These are phyloP conservation scores for Cristatella mucedo DNA, from an alignment of 2,888 invertebrate genomes.

Conservation along the genomic window DNA sequence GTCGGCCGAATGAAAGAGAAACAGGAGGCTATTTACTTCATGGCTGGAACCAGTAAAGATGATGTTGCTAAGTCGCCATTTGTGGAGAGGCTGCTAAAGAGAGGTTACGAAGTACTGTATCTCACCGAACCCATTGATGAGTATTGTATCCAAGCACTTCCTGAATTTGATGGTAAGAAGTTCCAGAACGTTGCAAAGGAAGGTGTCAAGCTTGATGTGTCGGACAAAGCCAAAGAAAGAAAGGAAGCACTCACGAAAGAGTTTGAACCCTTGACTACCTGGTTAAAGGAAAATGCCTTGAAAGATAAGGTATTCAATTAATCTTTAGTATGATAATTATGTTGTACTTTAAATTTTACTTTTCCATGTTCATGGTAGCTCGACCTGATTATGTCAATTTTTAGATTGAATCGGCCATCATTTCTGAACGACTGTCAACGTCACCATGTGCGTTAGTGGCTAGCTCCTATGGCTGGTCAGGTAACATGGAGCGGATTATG, in stretches of 20 bases:
- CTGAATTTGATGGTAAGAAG: constrained; percentile 95
- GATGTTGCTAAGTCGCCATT: constrained; percentile 79
- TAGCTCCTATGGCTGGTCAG: constrained; percentile 93
- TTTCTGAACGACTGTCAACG: constrained; percentile 71
- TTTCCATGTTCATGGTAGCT: too few relatives aligned
- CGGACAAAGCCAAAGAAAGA: constrained; percentile 51
- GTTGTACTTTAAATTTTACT: too few relatives aligned
- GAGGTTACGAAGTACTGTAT: constrained; percentile 86
- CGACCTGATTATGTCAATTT: too few relatives aligned
- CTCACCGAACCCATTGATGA: constrained; percentile 94
- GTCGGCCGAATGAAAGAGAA: constrained; percentile 83
- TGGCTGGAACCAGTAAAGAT: constrained; percentile 69
- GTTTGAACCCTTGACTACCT: constrained; percentile 74
- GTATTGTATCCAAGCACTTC: constrained; percentile 83
- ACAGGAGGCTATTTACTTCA: constrained; percentile 87
- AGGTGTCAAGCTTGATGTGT: constrained; percentile 65
- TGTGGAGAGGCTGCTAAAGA: constrained; percentile 75
- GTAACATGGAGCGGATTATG: constrained; percentile 95
- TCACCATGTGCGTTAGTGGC: constrained; percentile 94
- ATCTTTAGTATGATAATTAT: too few relatives aligned
- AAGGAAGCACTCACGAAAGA: constrained; percentile 55
- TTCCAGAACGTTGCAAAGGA: constrained; percentile 97
- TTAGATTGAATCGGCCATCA: constrained; percentile 54
- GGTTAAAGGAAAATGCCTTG: constrained; percentile 66
- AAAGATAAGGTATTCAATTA: constrained; percentile 51